phyloP scores from a whole-genome alignment of 37 sponge, comb jelly and placozoan species.

The Petrosia ficiformis region DNA sequence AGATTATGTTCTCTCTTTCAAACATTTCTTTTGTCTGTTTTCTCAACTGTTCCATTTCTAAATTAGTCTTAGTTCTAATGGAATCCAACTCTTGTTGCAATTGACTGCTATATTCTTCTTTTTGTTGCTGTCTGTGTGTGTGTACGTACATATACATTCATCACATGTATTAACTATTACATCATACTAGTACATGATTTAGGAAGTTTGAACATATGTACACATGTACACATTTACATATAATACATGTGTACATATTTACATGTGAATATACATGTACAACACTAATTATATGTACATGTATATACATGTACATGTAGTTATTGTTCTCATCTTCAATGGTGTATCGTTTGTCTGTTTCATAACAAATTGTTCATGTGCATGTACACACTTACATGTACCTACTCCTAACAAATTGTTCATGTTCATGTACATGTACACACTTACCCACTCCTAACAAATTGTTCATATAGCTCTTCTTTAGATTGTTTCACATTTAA shows the following conservation, averaged over 20 bases:
- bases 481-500: constrained; percentile 39
- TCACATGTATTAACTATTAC: not conserved
- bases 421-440: not conserved
- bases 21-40: constrained; percentile 69
- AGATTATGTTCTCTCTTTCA: constrained; percentile 69
- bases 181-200: no score
- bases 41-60: constrained; percentile 73
- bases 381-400: constrained; percentile 7
- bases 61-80: constrained; percentile 45
- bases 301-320: no score
- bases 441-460: constrained; percentile 50
- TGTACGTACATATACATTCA: no score
- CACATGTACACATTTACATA: no score
- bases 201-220: no score
- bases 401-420: no score
- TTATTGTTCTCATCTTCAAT: no score
- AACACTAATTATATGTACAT: no score
- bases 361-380: no score
- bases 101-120: constrained; percentile 57
- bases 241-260: no score
- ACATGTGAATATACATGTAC: no score
- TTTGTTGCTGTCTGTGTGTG: constrained; percentile 49
- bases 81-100: constrained; percentile 66
- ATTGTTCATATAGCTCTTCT: constrained; percentile 73
- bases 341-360: no score